These are phyloP conservation scores for Sabatieria punctata DNA, from an alignment of 2,888 invertebrate genomes.

Conservation along the genomic window DNA sequence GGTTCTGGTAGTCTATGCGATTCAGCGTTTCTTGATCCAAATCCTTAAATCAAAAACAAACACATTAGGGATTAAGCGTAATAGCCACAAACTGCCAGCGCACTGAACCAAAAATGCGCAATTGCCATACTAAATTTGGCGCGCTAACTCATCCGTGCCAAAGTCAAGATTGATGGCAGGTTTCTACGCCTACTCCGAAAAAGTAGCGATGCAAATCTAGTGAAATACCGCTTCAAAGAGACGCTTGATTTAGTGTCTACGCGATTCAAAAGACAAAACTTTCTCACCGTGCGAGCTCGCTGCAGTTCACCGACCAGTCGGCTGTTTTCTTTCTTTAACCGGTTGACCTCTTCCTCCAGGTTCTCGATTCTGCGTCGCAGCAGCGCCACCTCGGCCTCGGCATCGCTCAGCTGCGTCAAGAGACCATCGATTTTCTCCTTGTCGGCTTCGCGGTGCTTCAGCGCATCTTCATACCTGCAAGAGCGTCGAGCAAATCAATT, in stretches of 20 bases:
- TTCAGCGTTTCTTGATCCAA: constrained; percentile 39
- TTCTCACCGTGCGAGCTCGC: constrained; percentile 28
- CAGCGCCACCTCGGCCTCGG: constrained; percentile 37
- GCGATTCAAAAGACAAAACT: too few relatives aligned
- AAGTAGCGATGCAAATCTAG: too few relatives aligned
- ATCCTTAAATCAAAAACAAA: too few relatives aligned
- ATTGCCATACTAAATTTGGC: too few relatives aligned
- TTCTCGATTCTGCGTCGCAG: constrained; percentile 30
- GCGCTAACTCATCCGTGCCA: too few relatives aligned
- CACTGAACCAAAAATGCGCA: too few relatives aligned
- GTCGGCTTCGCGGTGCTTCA: constrained; percentile 21
- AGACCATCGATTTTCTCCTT: constrained; percentile 35
- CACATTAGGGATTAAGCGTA: too few relatives aligned
- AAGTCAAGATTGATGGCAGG: background rate
- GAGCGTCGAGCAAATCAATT: too few relatives aligned
- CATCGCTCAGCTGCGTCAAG: constrained; percentile 35
- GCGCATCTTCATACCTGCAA: constrained; percentile 28
- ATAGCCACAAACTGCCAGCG: too few relatives aligned
- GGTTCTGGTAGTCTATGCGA: constrained; percentile 39
- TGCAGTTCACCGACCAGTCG: constrained; percentile 30
- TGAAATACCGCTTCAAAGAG: too few relatives aligned
- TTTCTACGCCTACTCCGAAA: too few relatives aligned
- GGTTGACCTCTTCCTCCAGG: constrained; percentile 30
- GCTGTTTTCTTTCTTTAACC: constrained; percentile 34
- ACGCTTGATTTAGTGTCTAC: too few relatives aligned